Conservation (phyloP, 2,113 vertebrate genomes). For the Myrmecophaga tridactyla region DNA sequence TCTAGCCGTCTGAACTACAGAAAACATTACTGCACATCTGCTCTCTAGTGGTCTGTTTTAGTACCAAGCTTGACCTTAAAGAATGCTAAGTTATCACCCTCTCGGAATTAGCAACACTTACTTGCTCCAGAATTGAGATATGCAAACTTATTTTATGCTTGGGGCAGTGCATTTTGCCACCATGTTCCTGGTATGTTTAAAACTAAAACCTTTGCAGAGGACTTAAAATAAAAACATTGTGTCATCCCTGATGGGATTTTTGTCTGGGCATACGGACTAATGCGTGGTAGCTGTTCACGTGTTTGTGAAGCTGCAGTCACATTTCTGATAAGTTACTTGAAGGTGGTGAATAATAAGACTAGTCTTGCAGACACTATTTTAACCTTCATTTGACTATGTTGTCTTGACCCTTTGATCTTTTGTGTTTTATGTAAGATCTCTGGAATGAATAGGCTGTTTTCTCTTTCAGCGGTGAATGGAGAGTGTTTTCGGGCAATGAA, state of each 20-base stretch:
- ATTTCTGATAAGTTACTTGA: background rate
- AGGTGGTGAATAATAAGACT: background rate
- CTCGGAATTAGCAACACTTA: background rate
- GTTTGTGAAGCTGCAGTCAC: background rate
- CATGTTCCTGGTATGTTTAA: background rate
- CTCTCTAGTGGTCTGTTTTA: background rate
- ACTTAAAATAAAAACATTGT: background rate
- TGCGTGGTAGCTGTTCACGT: background rate
- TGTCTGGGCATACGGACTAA: background rate
- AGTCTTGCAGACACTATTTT: background rate
- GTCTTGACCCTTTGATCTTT: background rate
- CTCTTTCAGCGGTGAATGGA: conserved; percentile 91
- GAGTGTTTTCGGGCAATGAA: conserved; percentile 96
- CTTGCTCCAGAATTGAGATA: background rate
- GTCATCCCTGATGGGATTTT: background rate
- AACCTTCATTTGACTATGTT: background rate
- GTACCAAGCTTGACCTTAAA: background rate
- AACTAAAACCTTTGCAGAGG: background rate
- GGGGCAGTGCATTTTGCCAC: background rate
- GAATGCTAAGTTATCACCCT: background rate
- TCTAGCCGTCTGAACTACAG: background rate
- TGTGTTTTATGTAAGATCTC: background rate
- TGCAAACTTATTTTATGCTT: background rate
- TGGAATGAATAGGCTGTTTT: accelerated
- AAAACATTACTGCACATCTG: background rate